These are phyloP conservation scores for Julus scanicus DNA, from an alignment of 2,888 invertebrate species.

Conservation along the genomic window DNA sequence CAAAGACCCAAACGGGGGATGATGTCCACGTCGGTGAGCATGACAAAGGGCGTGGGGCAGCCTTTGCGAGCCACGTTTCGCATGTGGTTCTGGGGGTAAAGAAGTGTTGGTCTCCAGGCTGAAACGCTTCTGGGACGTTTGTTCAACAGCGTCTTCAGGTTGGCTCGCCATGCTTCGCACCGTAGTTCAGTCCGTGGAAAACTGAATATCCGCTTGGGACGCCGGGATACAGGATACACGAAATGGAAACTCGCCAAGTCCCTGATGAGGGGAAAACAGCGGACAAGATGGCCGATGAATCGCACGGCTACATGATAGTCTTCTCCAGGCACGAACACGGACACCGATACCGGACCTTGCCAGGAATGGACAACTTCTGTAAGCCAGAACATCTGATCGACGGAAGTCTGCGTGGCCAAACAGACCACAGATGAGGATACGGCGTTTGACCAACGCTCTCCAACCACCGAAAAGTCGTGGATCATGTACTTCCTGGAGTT, in stretches of 20 bases:
- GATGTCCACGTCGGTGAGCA: constrained; percentile 88
- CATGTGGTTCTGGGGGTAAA: constrained; percentile 90
- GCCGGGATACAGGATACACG: constrained; percentile 74
- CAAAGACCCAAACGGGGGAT: constrained; percentile 82
- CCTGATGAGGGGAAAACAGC: constrained; percentile 78
- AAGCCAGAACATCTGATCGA: constrained; percentile 82
- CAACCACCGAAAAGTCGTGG: constrained; percentile 65
- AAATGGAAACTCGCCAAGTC: constrained; percentile 81
- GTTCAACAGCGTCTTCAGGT: constrained; percentile 72
- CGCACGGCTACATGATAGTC: constrained; percentile 79
- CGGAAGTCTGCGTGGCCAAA: constrained; percentile 87
- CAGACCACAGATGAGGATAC: constrained; percentile 54
- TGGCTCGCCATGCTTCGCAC: constrained; percentile 62
- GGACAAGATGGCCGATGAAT: constrained; percentile 78
- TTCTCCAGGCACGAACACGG: constrained; percentile 75
- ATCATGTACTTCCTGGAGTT: constrained; percentile 76
- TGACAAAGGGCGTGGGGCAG: constrained; percentile 81
- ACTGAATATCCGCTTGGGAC: neutral
- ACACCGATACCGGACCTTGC: constrained; percentile 86
- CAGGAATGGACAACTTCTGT: constrained; percentile 80
- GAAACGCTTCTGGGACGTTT: constrained; percentile 74
- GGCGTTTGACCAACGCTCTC: constrained; percentile 52
- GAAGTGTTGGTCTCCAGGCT: constrained; percentile 79
- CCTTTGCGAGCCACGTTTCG: constrained; percentile 85
- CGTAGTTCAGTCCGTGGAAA: constrained; percentile 62